Conservation (phyloP, 2,888 invertebrate species). For the Caenorhabditis parvicauda region DNA sequence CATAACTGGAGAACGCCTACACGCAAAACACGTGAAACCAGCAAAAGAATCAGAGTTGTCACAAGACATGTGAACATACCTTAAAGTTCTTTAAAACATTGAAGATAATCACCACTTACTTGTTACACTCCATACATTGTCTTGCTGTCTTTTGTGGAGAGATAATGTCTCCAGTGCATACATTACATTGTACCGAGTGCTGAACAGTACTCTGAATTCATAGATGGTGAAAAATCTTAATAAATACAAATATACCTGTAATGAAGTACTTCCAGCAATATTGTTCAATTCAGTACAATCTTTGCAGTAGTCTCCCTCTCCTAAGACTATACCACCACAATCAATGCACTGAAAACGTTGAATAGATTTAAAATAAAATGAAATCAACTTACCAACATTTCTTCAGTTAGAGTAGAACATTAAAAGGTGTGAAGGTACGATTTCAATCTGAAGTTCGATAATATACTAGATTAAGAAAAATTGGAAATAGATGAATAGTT, state of each 20-base stretch:
- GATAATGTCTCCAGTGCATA: constrained; percentile 1
- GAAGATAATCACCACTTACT: constrained; percentile 8
- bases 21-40: constrained; percentile 79
- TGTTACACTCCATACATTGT: constrained; percentile 13
- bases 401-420: too few species aligned
- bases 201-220: neutral
- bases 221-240: constrained; percentile 4
- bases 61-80: constrained; percentile 20
- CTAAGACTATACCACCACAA: constrained; percentile 14
- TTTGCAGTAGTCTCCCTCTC: constrained; percentile 17
- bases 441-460: too few species aligned
- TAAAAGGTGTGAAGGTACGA: too few species aligned
- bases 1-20: constrained; percentile 32
- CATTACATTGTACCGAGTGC: neutral
- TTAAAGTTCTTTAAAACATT: constrained; percentile 5
- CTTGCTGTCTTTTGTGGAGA: constrained; percentile 8
- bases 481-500: too few species aligned
- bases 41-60: constrained; percentile 65
- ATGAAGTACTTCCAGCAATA: constrained; percentile 7
- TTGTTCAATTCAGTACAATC: constrained; percentile 10
- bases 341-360: constrained; percentile 18
- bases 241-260: constrained; percentile 1
- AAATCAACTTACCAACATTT: too few species aligned
- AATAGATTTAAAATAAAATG: too few species aligned
- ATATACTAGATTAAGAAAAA: too few species aligned